These are phyloP conservation scores for Papilio protenor DNA, from an alignment of 2,888 invertebrate species.

Conservation along the genomic window DNA sequence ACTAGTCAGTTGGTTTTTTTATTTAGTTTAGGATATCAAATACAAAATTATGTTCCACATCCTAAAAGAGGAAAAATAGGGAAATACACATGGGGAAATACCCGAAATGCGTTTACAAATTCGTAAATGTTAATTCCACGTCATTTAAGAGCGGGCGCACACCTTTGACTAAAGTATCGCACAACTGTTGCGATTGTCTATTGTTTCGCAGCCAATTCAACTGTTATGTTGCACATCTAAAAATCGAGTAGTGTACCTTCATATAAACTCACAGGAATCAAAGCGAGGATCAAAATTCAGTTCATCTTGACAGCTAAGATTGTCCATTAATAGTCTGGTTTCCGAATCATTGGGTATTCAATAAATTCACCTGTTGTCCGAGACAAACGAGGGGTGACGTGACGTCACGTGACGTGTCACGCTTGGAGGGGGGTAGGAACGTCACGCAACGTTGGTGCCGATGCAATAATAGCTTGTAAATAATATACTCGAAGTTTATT, in stretches of 20 bases:
- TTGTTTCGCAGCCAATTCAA: too few relatives aligned
- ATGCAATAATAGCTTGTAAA: constrained; percentile 28
- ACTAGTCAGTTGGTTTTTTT: too few relatives aligned
- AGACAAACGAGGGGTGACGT: constrained; percentile 47
- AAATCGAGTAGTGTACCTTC: too few relatives aligned
- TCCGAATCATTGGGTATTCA: constrained; percentile 69
- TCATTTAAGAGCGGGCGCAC: not conserved
- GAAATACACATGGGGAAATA: not conserved
- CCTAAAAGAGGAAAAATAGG: not conserved
- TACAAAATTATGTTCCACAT: not conserved
- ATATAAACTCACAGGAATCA: too few relatives aligned
- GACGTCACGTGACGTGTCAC: not conserved
- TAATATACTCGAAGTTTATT: not conserved
- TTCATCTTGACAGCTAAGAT: constrained; percentile 27
- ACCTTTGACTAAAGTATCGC: too few relatives aligned
- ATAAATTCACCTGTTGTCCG: constrained; percentile 73
- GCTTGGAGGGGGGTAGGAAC: constrained; percentile 56
- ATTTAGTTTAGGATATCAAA: too few relatives aligned
- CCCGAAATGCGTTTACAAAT: not conserved
- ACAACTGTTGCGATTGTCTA: too few relatives aligned
- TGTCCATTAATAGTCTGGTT: constrained; percentile 37
- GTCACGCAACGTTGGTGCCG: constrained; percentile 62
- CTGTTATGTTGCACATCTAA: too few relatives aligned
- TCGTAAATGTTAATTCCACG: constrained; percentile 5
- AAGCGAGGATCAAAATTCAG: too few relatives aligned